A percentile compares a stretch with the other conserved stretches of the same genome.
These are phyloP conservation scores for Tachuris rubrigastra DNA, from an alignment of 2,113 vertebrate species.

Conservation along the genomic window DNA sequence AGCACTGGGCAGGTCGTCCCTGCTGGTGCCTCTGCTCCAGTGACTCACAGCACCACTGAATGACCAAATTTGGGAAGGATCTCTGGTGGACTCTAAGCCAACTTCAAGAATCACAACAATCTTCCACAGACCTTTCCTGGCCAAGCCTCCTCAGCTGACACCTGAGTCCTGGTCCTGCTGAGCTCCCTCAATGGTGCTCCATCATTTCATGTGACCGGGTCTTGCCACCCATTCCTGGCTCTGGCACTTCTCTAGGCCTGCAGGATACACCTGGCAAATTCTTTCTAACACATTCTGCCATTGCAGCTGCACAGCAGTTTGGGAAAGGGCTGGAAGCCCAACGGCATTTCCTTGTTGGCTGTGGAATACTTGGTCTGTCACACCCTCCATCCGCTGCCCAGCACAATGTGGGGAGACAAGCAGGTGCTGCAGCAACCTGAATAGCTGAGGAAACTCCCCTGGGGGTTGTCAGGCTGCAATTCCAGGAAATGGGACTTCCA, in stretches of 20 bases:
- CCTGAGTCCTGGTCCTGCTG: neutral
- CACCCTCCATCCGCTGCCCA: neutral
- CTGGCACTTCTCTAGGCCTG: neutral
- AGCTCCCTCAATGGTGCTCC: neutral
- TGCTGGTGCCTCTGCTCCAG: neutral
- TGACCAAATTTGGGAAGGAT: neutral
- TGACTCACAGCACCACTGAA: neutral
- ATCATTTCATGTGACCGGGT: accelerated
- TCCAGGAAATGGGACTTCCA: neutral
- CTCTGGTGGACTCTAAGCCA: neutral
- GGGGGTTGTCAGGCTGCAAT: neutral
- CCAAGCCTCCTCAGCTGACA: neutral
- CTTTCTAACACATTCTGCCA: neutral
- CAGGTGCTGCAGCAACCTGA: neutral
- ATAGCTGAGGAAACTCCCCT: neutral
- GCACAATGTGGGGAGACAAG: slow-evolving; percentile 1
- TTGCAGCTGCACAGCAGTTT: neutral
- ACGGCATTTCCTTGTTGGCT: neutral
- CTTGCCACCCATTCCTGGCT: neutral
- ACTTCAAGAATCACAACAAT: neutral
- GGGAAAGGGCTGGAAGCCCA: neutral
- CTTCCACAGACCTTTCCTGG: neutral
- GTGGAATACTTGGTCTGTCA: neutral
- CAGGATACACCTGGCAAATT: slow-evolving; percentile 1
- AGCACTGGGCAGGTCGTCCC: neutral